Conservation (phyloP, 35 echinoderm and acorn worm species). For the Lytechinus variegatus region DNA sequence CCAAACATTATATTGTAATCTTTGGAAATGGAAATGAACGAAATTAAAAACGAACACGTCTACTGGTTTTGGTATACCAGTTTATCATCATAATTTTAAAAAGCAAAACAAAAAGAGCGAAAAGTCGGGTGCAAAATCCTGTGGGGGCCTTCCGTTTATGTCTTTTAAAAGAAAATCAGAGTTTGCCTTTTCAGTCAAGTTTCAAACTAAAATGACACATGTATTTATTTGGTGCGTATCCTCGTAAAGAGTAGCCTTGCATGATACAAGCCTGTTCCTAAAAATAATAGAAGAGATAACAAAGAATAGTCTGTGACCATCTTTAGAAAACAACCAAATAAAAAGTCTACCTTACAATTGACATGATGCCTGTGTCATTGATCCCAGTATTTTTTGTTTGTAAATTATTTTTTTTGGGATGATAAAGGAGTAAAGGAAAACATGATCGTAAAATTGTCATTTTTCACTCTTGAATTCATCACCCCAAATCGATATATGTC, state of each 20-base stretch:
- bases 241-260: background rate
- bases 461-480: background rate
- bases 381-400: background rate
- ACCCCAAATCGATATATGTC: background rate
- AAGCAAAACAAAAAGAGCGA: background rate
- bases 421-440: background rate
- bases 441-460: background rate
- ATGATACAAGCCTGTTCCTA: background rate
- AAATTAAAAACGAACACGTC: no score
- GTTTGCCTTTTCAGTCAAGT: background rate
- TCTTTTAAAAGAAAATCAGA: background rate
- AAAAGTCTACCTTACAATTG: background rate
- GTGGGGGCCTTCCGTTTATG: background rate
- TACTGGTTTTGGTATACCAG: background rate
- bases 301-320: background rate
- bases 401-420: background rate
- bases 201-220: background rate
- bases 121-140: background rate
- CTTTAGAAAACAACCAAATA: slow-evolving; percentile 9
- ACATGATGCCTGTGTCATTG: background rate
- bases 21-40: no score
- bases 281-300: background rate
- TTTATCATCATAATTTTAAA: background rate
- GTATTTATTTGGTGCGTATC: background rate
- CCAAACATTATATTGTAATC: no score